These are phyloP conservation scores for Cataglyphis rosenhaueri DNA, from an alignment of 2,888 invertebrate species.

Conservation along the genomic window DNA sequence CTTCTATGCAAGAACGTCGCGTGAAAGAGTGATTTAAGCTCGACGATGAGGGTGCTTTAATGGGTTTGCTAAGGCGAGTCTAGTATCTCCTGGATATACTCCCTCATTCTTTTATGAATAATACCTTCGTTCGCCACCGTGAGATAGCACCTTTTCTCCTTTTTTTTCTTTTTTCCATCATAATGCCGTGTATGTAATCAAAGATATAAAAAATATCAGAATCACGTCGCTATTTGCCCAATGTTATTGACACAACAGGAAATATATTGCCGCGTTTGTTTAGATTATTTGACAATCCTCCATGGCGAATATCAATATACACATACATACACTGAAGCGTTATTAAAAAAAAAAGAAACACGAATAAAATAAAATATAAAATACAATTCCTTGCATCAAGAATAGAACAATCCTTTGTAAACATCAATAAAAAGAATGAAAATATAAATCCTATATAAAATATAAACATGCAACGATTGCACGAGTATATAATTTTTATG, in stretches of 20 bases:
- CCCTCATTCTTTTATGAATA: conserved; percentile 39
- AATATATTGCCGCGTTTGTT: conserved; percentile 22
- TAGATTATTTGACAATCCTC: conserved; percentile 17
- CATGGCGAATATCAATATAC: neutral
- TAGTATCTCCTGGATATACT: conserved; percentile 34
- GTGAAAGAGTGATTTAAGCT: conserved; percentile 54
- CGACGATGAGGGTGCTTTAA: conserved; percentile 52
- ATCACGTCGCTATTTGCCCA: conserved; percentile 36
- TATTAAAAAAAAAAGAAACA: neutral
- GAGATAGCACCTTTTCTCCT: conserved; percentile 11
- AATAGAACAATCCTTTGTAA: neutral
- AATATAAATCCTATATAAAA: neutral
- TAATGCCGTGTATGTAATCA: conserved; percentile 8
- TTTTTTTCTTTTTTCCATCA: neutral
- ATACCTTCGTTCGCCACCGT: neutral
- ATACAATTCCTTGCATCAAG: neutral
- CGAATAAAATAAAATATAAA: neutral
- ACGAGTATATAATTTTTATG: neutral
- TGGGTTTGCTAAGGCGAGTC: conserved; percentile 56
- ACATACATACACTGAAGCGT: neutral
- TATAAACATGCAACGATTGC: neutral
- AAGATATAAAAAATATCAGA: conserved; percentile 41
- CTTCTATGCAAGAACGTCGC: conserved; percentile 24
- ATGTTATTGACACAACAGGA: conserved; percentile 30
- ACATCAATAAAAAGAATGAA: neutral